These are phyloP conservation scores for Amphiura filiformis DNA, from an alignment of 35 echinoderm and acorn worm genomes.

Conservation along the genomic window DNA sequence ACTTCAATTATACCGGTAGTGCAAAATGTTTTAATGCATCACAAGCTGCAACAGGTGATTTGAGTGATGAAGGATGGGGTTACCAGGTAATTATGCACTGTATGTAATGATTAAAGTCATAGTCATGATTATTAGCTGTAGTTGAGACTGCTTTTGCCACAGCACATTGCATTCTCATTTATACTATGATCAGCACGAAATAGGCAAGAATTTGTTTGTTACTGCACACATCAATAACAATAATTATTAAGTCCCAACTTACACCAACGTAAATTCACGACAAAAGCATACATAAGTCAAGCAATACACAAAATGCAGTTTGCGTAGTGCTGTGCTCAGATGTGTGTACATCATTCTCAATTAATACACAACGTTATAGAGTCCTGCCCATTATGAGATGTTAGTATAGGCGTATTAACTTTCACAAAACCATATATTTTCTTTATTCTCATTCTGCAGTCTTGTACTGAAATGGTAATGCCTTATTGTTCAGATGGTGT, in stretches of 20 bases:
- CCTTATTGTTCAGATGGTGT: constrained; percentile 76
- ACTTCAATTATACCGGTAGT: constrained; percentile 86
- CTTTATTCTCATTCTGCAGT: constrained; percentile 22
- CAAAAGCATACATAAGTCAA: too few species aligned
- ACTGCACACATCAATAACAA: not conserved
- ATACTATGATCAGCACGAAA: not conserved
- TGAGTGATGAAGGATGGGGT: constrained; percentile 68
- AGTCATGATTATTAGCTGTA: not conserved
- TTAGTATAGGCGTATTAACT: too few species aligned
- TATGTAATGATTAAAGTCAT: not conserved
- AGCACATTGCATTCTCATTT: not conserved
- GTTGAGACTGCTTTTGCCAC: not conserved
- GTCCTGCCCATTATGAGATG: too few species aligned
- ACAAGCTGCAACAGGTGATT: constrained; percentile 34
- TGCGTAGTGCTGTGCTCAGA: too few species aligned
- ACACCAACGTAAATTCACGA: too few species aligned
- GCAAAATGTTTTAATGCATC: constrained; percentile 78
- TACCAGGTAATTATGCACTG: constrained; percentile 69
- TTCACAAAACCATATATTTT: too few species aligned
- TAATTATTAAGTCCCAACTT: too few species aligned
- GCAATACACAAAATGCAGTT: too few species aligned
- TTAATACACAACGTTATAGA: too few species aligned
- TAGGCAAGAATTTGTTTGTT: not conserved
- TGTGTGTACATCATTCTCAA: too few species aligned
- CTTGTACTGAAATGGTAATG: constrained; percentile 95